A percentile compares a stretch with the other conserved stretches of the same genome.
Conservation (phyloP, 2,888 invertebrate species). For the Plebejus argus region DNA sequence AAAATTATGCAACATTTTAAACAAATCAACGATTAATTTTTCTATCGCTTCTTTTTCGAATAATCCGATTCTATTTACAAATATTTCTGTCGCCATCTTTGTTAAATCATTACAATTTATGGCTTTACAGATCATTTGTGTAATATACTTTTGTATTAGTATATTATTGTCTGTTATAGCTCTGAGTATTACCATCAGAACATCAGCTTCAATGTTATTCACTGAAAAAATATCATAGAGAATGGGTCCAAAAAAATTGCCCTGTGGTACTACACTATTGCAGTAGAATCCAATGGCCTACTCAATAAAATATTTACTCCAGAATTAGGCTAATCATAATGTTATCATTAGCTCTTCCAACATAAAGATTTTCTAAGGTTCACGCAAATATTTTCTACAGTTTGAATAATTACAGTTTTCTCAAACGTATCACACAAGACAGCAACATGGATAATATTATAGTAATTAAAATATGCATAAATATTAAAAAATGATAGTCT, state of each 20-base stretch:
- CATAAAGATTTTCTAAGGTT: too few relatives aligned
- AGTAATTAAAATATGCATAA: too few relatives aligned
- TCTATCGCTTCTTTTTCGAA: conserved; percentile 44
- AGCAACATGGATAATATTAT: too few relatives aligned
- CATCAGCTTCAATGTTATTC: conserved; percentile 50
- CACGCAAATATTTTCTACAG: too few relatives aligned
- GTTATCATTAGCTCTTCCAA: too few relatives aligned
- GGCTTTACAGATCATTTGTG: conserved; percentile 47
- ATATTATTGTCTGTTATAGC: conserved; percentile 53
- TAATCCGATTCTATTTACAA: conserved; percentile 53
- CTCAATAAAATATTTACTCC: neutral
- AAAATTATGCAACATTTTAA: conserved; percentile 38
- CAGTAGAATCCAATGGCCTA: neutral
- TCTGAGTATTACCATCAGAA: conserved; percentile 50
- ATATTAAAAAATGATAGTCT: too few relatives aligned
- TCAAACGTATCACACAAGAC: too few relatives aligned
- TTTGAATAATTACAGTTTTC: too few relatives aligned
- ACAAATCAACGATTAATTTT: conserved; percentile 38
- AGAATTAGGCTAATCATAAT: neutral
- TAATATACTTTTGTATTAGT: conserved; percentile 49
- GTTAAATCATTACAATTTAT: conserved; percentile 48
- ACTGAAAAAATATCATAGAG: conserved; percentile 49
- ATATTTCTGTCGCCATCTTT: conserved; percentile 47
- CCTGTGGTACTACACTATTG: neutral
- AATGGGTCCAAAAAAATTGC: neutral